These are phyloP conservation scores for Tethea ocularis DNA, from an alignment of 2,888 invertebrate genomes.

Conservation along the genomic window DNA sequence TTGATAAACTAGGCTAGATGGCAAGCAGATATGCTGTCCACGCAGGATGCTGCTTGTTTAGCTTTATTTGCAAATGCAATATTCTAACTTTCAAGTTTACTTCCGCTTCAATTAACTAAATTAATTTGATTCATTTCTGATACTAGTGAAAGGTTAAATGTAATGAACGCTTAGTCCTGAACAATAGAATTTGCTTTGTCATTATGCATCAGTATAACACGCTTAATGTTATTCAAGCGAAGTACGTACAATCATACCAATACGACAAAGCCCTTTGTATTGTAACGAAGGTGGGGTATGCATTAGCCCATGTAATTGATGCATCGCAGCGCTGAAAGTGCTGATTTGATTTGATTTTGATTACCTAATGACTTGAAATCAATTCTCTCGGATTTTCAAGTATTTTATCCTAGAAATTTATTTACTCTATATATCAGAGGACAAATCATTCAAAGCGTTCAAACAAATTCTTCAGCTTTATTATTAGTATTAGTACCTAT, in stretches of 20 bases:
- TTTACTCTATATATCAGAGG: too few species aligned
- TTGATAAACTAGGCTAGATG: background rate
- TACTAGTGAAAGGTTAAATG: background rate
- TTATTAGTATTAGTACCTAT: too few species aligned
- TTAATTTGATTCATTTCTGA: background rate
- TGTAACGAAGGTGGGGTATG: constrained; percentile 66
- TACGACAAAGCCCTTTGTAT: constrained; percentile 65
- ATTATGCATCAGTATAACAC: constrained; percentile 47
- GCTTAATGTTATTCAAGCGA: constrained; percentile 39
- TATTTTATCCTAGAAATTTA: too few species aligned
- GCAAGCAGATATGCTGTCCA: background rate
- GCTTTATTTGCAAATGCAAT: background rate
- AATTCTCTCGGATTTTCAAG: constrained; percentile 19
- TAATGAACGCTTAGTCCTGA: constrained; percentile 21
- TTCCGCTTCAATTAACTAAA: background rate
- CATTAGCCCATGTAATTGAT: constrained; percentile 66
- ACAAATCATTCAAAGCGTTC: too few species aligned
- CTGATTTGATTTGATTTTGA: constrained; percentile 23
- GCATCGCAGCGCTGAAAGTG: constrained; percentile 42
- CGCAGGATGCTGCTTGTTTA: background rate
- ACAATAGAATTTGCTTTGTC: constrained; percentile 57
- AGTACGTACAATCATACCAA: constrained; percentile 58
- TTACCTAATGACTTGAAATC: constrained; percentile 17
- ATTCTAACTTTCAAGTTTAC: background rate
- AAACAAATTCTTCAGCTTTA: too few species aligned